These are phyloP conservation scores for Sinodicranocentrus sp. DNA, from an alignment of 2,888 invertebrate genomes.

Conservation along the genomic window DNA sequence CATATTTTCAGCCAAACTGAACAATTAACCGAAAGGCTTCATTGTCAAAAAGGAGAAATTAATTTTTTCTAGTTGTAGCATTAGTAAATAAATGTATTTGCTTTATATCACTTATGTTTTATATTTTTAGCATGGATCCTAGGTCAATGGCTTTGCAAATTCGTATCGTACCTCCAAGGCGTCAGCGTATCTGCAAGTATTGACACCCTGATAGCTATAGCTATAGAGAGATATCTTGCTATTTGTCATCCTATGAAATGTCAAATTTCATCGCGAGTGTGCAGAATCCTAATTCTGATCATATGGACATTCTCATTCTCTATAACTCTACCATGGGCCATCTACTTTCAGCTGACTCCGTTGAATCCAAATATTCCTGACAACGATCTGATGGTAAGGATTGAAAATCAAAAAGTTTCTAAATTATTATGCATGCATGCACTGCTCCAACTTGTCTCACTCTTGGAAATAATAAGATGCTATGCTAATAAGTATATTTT, in stretches of 20 bases:
- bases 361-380: slow-evolving; percentile 87
- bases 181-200: slow-evolving; percentile 80
- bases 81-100: too few relatives aligned
- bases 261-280: slow-evolving; percentile 93
- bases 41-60: too few relatives aligned
- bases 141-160: slow-evolving; percentile 79
- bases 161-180: slow-evolving; percentile 80
- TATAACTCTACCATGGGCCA: slow-evolving; percentile 92
- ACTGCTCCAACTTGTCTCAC: too few relatives aligned
- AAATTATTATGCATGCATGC: too few relatives aligned
- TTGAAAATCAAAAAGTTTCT: too few relatives aligned
- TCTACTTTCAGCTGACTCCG: slow-evolving; percentile 90
- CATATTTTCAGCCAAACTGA: too few relatives aligned
- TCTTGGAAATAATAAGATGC: too few relatives aligned
- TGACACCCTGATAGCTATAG: slow-evolving; percentile 80
- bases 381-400: too few relatives aligned
- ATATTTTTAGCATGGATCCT: slow-evolving; percentile 80
- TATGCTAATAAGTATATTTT: too few relatives aligned
- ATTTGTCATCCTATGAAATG: slow-evolving; percentile 96
- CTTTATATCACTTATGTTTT: slow-evolving; percentile 31
- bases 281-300: slow-evolving; percentile 90
- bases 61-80: too few relatives aligned
- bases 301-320: slow-evolving; percentile 94
- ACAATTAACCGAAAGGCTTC: too few relatives aligned
- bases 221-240: slow-evolving; percentile 89